Conservation (phyloP, 92 coral and sea anemone genomes). For the Paragorgia papillata region DNA sequence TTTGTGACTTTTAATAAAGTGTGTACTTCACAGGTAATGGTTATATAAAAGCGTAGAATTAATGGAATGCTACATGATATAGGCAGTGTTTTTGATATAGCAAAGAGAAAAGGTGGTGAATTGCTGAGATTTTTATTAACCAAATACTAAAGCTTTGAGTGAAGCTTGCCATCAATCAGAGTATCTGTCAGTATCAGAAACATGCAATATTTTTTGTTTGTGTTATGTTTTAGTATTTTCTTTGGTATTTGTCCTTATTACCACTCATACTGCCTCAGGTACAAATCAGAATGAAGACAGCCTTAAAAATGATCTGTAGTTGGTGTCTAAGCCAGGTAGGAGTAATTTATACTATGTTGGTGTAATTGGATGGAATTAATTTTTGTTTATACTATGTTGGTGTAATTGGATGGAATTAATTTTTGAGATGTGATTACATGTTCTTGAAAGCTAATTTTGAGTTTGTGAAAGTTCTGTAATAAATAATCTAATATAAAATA, state of each 20-base stretch:
- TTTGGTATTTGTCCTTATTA: constrained; percentile 88
- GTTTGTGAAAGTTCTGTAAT: no score
- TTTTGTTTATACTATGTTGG: not conserved
- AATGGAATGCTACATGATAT: not conserved
- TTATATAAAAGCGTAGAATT: no score
- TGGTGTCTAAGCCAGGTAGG: constrained; percentile 92
- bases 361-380: not conserved
- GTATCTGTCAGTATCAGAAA: no score
- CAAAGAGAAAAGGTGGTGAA: no score
- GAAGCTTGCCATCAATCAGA: no score
- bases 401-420: not conserved
- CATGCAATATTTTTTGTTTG: not conserved
- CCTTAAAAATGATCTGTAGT: constrained; percentile 60
- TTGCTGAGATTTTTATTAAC: no score
- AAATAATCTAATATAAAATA: no score
- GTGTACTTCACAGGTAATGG: constrained; percentile 94
- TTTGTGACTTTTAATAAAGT: constrained; percentile 98
- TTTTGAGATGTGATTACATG: not conserved
- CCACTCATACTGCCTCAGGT: constrained; percentile 79
- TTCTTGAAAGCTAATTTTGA: no score
- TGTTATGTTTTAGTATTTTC: constrained; percentile 71
- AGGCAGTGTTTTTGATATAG: not conserved
- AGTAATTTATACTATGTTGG: not conserved
- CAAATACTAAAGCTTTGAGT: no score
- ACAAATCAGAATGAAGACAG: constrained; percentile 55